Percentiles rank a stretch among this genome's conserved stretches.
Conservation (phyloP, 2,797 vertebrate species). For the Varecia variegata region DNA sequence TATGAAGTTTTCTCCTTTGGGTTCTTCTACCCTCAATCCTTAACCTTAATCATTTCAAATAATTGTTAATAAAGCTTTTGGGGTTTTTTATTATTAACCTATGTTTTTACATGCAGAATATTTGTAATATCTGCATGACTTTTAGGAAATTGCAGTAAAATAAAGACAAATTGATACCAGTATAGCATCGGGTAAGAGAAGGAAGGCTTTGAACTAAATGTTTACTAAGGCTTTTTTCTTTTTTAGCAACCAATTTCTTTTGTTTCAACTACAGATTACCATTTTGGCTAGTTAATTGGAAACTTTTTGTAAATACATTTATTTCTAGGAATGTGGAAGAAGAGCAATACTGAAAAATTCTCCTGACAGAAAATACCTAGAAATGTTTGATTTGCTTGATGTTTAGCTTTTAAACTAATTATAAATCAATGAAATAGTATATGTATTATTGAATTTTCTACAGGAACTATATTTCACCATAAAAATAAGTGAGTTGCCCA, state of each 20-base stretch:
- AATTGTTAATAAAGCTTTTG: not conserved
- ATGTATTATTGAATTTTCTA: not conserved
- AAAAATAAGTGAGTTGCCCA: not conserved
- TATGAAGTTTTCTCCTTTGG: not conserved
- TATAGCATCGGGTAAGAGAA: not conserved
- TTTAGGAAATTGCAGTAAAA: constrained; percentile 1
- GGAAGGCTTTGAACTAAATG: not conserved
- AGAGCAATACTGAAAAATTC: not conserved
- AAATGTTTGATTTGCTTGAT: not conserved
- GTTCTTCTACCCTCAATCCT: not conserved
- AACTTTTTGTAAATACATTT: not conserved
- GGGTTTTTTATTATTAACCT: not conserved
- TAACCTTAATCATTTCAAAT: not conserved
- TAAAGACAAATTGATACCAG: not conserved
- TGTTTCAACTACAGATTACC: not conserved
- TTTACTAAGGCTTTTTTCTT: not conserved
- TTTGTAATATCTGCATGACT: not conserved
- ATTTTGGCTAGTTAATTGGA: not conserved
- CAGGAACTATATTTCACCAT: not conserved
- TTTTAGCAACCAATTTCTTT: not conserved
- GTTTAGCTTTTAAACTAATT: not conserved
- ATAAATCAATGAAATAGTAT: not conserved
- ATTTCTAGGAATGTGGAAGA: not conserved
- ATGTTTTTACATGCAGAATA: not conserved
- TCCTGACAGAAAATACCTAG: not conserved